These are phyloP conservation scores for Acleris emargana DNA, from an alignment of 2,888 invertebrate species.

Conservation along the genomic window DNA sequence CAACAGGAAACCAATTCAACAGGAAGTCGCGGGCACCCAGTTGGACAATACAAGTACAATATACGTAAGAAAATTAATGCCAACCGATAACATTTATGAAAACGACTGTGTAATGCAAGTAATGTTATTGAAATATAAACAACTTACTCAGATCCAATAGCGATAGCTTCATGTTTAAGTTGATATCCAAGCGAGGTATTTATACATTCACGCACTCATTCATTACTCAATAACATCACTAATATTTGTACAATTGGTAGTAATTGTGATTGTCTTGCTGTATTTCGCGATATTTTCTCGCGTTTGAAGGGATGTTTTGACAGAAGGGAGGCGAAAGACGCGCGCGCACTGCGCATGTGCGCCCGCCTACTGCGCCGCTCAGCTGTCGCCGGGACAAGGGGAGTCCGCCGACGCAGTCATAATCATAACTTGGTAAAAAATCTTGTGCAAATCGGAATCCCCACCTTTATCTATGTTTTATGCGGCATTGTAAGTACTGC, in stretches of 20 bases:
- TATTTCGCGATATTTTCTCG: slow-evolving; percentile 4
- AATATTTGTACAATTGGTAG: neutral
- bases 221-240: neutral
- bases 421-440: neutral
- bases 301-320: slow-evolving; percentile 6
- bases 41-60: no score
- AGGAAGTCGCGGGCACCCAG: no score
- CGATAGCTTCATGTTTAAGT: slow-evolving; percentile 21
- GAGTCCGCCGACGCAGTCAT: neutral
- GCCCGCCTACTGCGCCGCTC: neutral
- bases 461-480: no score
- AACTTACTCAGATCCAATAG: slow-evolving; percentile 31
- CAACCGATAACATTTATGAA: neutral
- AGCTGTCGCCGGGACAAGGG: slow-evolving; percentile 2
- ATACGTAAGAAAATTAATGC: no score
- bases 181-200: neutral
- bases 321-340: slow-evolving; percentile 9
- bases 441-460: neutral
- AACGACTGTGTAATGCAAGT: neutral
- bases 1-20: no score
- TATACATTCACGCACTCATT: neutral
- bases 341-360: slow-evolving; percentile 28
- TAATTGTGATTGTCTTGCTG: neutral
- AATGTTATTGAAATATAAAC: neutral
- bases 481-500: no score